Percentiles rank a stretch among this genome's conserved stretches.
Evolutionary conservation across 2,888 invertebrate species (phyloP).

Genomic region (Melanostoma scalare): DNA sequence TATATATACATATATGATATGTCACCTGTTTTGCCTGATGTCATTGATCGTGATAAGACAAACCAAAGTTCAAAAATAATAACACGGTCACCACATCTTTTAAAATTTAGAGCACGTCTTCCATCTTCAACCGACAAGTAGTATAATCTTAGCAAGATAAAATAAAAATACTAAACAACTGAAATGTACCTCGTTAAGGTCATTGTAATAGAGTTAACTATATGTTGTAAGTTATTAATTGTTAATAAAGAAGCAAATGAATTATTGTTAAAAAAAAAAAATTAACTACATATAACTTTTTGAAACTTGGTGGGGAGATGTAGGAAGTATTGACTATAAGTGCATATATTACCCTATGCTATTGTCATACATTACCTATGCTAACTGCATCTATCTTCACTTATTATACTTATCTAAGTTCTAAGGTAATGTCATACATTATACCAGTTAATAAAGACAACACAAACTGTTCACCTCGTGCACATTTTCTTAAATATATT

Average conservation of each 20-base stretch:
- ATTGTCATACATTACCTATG: too few species aligned
- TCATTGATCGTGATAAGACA: not conserved
- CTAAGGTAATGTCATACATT: too few species aligned
- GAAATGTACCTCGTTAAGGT: too few species aligned
- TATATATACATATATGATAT: constrained; percentile 19
- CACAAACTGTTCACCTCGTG: too few species aligned
- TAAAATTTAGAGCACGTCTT: constrained; percentile 8
- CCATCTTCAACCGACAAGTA: not conserved
- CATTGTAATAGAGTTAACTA: not conserved
- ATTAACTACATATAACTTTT: not conserved
- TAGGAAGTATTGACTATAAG: constrained; percentile 2
- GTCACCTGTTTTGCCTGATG: constrained; percentile 12
- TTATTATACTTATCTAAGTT: too few species aligned
- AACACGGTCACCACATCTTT: constrained; percentile 9
- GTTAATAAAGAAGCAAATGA: not conserved
- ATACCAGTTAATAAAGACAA: too few species aligned
- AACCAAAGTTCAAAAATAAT: not conserved
- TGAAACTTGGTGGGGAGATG: constrained; percentile 2
- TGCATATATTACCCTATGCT: too few species aligned
- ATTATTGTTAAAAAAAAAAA: not conserved
- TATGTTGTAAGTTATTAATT: not conserved
- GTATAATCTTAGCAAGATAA: not conserved
- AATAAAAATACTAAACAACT: not conserved
- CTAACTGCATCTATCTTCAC: too few species aligned
- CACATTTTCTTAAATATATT: too few species aligned